A percentile compares a stretch with the other conserved stretches of the same genome.
Conservation (phyloP, 2,113 vertebrate genomes). For the Engystomops pustulosus region DNA sequence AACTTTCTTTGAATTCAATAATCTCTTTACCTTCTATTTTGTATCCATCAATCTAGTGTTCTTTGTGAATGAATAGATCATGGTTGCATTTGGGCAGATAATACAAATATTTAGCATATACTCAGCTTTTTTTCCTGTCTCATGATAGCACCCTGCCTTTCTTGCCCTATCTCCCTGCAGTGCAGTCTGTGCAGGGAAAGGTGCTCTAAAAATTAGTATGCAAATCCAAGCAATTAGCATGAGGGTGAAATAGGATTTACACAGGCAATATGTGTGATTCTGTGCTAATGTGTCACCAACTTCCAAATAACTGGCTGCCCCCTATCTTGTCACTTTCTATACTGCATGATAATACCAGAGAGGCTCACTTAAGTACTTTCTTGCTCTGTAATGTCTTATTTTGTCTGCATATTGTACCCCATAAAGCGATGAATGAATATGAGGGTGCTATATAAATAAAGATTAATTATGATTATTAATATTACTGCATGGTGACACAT, state of each 20-base stretch:
- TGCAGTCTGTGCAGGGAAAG: slow-evolving; percentile 65
- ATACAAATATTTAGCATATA: slow-evolving; percentile 17
- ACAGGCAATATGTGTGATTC: slow-evolving; percentile 65
- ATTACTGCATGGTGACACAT: too few species aligned
- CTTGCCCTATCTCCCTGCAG: slow-evolving; percentile 57
- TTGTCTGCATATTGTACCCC: too few species aligned
- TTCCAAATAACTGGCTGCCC: slow-evolving; percentile 51
- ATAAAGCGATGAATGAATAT: too few species aligned
- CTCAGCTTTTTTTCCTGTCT: slow-evolving; percentile 49
- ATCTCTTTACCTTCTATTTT: too few species aligned
- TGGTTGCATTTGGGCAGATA: not conserved
- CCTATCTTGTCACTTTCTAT: slow-evolving; percentile 39
- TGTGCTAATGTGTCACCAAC: slow-evolving; percentile 52
- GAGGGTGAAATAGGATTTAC: slow-evolving; percentile 68
- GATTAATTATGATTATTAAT: too few species aligned
- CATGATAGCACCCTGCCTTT: slow-evolving; percentile 28
- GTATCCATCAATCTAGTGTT: too few species aligned
- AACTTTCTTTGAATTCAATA: too few species aligned
- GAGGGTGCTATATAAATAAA: too few species aligned
- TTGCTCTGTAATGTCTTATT: too few species aligned
- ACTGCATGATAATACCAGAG: too few species aligned
- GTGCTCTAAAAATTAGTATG: slow-evolving; percentile 59
- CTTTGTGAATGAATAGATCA: not conserved
- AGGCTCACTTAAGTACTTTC: too few species aligned
- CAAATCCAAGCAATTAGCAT: slow-evolving; percentile 66